These are phyloP conservation scores for Nephrotoma flavescens DNA, from an alignment of 2,888 invertebrate species.

Conservation along the genomic window DNA sequence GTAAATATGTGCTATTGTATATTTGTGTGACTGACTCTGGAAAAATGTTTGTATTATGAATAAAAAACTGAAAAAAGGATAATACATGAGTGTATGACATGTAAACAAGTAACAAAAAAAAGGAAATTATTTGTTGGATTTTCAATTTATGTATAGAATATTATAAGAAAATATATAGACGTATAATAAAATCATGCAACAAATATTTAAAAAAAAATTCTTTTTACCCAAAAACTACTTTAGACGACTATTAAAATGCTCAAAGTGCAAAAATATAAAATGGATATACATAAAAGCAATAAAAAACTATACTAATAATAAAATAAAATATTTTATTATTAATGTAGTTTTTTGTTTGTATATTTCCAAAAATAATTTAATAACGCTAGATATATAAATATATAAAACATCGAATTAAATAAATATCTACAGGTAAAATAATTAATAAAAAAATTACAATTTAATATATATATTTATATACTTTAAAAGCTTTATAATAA, in stretches of 20 bases:
- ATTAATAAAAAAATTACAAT: not conserved
- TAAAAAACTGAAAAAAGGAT: not conserved
- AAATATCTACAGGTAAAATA: not conserved
- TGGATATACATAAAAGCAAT: not conserved
- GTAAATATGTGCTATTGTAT: too few species aligned
- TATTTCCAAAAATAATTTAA: not conserved
- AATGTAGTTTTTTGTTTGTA: not conserved
- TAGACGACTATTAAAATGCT: not conserved
- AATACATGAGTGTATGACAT: not conserved
- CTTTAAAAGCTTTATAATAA: not conserved
- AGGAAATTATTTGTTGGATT: not conserved
- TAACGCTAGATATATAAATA: not conserved
- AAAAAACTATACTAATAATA: not conserved
- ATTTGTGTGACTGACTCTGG: not conserved
- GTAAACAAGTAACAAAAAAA: not conserved
- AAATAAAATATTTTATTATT: not conserved
- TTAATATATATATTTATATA: not conserved
- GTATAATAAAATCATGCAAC: not conserved
- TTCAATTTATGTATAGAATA: not conserved
- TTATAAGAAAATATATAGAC: not conserved
- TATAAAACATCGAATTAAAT: not conserved
- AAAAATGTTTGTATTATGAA: not conserved
- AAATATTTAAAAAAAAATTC: not conserved
- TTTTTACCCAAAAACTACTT: not conserved
- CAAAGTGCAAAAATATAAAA: not conserved